phyloP scores from a whole-genome alignment of 2,888 invertebrate species.

The Anorthoa munda region DNA sequence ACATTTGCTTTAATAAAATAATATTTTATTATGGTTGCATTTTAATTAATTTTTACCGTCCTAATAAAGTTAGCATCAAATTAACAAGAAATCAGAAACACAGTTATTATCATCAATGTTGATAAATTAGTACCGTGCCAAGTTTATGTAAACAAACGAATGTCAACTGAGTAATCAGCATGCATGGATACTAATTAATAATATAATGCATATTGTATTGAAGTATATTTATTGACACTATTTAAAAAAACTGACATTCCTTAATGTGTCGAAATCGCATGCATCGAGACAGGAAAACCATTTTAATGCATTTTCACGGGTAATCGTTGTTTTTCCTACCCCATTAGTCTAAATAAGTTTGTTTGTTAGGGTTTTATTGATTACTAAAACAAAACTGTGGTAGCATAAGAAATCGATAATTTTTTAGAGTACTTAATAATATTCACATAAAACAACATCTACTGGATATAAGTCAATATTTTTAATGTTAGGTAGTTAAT shows the following conservation, averaged over 20 bases:
- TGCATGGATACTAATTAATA: neutral
- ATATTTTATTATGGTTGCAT: neutral
- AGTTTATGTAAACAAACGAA: constrained; percentile 11
- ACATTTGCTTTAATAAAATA: neutral
- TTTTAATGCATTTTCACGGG: neutral
- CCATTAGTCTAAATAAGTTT: neutral
- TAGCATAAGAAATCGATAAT: too few species aligned
- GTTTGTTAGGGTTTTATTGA: neutral
- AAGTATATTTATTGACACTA: neutral
- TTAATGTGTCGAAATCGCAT: neutral
- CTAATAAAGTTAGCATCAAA: neutral
- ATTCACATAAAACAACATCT: too few species aligned
- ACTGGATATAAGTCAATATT: too few species aligned
- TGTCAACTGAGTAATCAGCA: neutral
- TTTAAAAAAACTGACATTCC: neutral
- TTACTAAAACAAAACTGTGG: neutral
- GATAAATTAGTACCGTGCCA: neutral
- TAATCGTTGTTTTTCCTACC: too few species aligned
- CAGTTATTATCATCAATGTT: neutral
- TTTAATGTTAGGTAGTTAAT: neutral
- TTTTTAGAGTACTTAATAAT: too few species aligned
- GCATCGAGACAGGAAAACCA: neutral
- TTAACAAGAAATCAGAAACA: neutral
- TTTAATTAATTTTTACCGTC: neutral
- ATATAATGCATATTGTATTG: neutral